Base-by-base conservation (phyloP, 37 sponge, comb jelly and placozoan species). In the Halichondria panicea region DNA sequence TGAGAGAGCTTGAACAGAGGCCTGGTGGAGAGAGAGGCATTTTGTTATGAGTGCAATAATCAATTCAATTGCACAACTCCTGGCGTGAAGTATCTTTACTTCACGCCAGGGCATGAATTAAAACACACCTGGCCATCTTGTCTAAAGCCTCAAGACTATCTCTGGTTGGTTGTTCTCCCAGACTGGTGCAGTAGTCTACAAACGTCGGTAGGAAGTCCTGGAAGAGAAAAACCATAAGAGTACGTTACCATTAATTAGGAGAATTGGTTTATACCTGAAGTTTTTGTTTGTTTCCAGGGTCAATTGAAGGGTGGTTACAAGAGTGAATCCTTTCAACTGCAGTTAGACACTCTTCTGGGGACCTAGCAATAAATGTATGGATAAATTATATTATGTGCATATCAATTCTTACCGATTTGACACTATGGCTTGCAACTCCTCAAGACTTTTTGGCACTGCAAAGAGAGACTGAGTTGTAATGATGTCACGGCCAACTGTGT, bases 231-330 rank as follows among this genome's bases (percentile, higher is more conserved):
- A 30, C 8, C 21, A 5, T 5, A 22, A n/a, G 45, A 3, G 50
- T 48, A 28, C 50, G 33, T 34, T 3, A 32, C n/a, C n/a, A n/a
- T n/a, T n/a, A n/a, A n/a, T n/a, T n/a, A n/a, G n/a, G n/a, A n/a
- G n/a, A n/a, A n/a, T n/a, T n/a, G n/a, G n/a, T n/a, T 21, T 4
- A 33, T 35, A 87, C 88, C 77, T 87, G 30, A 21, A 88, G 60
- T 62, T 81, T 81, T 13, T 46, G 41, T 62, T 79, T 88, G 63
- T 89, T 93, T 22, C 76, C 68, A 35, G 71, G 70, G 30, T 65
- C 55, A 7, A 89, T 61, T 18, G 91, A 81, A 9, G 79, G 90
- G 31, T 86, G 91, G 57, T 89, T 64, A 40, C 80, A 83, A 3
- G 82, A 45, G 30, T 70, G 71, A 32, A 93, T 83, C 31, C 90